Evolutionary conservation across 2,888 invertebrate genomes (phyloP).

Genomic region (Campoplex nolae): DNA sequence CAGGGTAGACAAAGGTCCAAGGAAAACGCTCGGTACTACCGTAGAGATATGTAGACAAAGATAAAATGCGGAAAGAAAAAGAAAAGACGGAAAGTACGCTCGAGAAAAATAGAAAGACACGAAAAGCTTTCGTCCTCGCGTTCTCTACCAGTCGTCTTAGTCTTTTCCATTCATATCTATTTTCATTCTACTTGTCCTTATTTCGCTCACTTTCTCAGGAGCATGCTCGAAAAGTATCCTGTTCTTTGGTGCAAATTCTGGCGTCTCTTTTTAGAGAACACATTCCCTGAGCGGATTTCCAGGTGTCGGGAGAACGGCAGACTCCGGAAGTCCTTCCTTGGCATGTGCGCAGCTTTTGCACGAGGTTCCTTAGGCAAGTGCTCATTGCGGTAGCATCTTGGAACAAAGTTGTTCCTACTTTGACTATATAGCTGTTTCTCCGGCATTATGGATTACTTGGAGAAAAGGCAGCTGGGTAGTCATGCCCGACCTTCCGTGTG

Average conservation of each 20-base stretch:
- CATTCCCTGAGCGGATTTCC: conserved; percentile 60
- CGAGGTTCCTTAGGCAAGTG: conserved; percentile 37
- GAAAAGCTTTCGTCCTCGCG: conserved; percentile 22
- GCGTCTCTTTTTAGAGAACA: conserved; percentile 46
- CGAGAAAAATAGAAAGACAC: conserved; percentile 38
- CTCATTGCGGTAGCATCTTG: conserved; percentile 76
- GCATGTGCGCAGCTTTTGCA: conserved; percentile 27
- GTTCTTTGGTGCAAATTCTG: conserved; percentile 40
- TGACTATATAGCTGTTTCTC: conserved; percentile 31
- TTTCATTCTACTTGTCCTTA: conserved; percentile 37
- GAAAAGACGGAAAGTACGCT: conserved; percentile 40
- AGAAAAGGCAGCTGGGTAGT: conserved; percentile 69
- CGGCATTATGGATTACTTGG: conserved; percentile 60
- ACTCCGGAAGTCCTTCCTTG: conserved; percentile 29
- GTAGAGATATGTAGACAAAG: conserved; percentile 28
- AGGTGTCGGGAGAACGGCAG: conserved; percentile 57
- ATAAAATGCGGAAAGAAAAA: conserved; percentile 31
- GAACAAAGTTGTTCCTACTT: conserved; percentile 62
- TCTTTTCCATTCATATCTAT: conserved; percentile 20
- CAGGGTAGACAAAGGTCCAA: conserved; percentile 65
- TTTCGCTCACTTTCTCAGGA: conserved; percentile 52
- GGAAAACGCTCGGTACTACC: conserved; percentile 41
- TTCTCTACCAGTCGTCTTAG: conserved; percentile 1
- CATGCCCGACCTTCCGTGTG: conserved; percentile 45
- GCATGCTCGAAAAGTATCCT: conserved; percentile 71